Conservation (phyloP, 2,888 invertebrate genomes). For the Trachelus stipa region DNA sequence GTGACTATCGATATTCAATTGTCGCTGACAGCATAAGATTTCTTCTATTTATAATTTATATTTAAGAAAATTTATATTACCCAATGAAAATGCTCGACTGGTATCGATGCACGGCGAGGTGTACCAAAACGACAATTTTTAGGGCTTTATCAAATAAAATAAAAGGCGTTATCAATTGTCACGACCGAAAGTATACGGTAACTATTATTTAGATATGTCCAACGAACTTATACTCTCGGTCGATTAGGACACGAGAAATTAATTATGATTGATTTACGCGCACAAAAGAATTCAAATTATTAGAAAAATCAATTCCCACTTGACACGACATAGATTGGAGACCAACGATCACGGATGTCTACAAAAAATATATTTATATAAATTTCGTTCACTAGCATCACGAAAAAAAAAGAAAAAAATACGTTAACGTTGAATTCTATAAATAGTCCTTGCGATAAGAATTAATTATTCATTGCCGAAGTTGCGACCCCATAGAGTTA, state of each 20-base stretch:
- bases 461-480: slow-evolving; percentile 47
- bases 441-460: slow-evolving; percentile 50
- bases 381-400: background rate
- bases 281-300: background rate
- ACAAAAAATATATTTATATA: background rate
- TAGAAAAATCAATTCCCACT: background rate
- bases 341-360: background rate
- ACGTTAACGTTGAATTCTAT: slow-evolving; percentile 29
- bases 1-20: background rate
- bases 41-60: background rate
- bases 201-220: background rate
- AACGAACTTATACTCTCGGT: background rate
- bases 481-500: slow-evolving; percentile 39
- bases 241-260: background rate
- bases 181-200: background rate
- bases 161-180: background rate
- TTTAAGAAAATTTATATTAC: background rate
- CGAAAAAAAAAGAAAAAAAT: background rate
- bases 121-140: background rate
- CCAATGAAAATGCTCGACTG: background rate
- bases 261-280: background rate
- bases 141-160: background rate
- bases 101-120: background rate
- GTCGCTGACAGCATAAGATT: background rate
- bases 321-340: background rate